A percentile compares a stretch with the other conserved stretches of the same genome.
Conservation (phyloP, 1,140 invertebrate species). For the Teleopsis dalmanni region DNA sequence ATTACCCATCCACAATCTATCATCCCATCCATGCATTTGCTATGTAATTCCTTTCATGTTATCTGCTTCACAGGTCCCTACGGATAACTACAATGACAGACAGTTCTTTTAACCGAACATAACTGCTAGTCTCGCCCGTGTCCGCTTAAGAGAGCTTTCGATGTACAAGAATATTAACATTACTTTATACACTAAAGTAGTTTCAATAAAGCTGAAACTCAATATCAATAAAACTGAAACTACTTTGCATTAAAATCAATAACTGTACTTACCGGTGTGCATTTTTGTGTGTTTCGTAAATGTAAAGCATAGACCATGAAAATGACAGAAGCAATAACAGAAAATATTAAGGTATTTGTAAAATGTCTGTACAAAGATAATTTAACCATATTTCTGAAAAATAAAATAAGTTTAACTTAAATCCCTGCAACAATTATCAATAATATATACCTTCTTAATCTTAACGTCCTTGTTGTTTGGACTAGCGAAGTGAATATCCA, state of each 20-base stretch:
- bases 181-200: no score
- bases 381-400: conserved; percentile 74
- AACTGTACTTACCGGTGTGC: conserved; percentile 59
- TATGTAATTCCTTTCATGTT: no score
- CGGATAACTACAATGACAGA: no score
- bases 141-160: no score
- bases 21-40: no score
- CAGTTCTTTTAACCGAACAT: no score
- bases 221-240: no score
- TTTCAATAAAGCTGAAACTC: no score
- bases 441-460: conserved; percentile 57
- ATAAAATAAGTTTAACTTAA: neutral
- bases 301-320: conserved; percentile 91
- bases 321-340: conserved; percentile 76
- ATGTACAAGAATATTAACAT: no score
- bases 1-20: no score
- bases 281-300: conserved; percentile 60
- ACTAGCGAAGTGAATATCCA: conserved; percentile 87
- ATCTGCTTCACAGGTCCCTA: no score
- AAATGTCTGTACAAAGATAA: conserved; percentile 86
- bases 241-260: neutral
- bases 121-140: no score
- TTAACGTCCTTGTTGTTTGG: conserved; percentile 78
- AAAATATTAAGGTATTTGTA: conserved; percentile 86
- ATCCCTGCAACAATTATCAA: neutral